A percentile compares a stretch with the other conserved stretches of the same genome.
phyloP scores from a whole-genome alignment of 2,888 invertebrate species.

The Drosophila algonquin region DNA sequence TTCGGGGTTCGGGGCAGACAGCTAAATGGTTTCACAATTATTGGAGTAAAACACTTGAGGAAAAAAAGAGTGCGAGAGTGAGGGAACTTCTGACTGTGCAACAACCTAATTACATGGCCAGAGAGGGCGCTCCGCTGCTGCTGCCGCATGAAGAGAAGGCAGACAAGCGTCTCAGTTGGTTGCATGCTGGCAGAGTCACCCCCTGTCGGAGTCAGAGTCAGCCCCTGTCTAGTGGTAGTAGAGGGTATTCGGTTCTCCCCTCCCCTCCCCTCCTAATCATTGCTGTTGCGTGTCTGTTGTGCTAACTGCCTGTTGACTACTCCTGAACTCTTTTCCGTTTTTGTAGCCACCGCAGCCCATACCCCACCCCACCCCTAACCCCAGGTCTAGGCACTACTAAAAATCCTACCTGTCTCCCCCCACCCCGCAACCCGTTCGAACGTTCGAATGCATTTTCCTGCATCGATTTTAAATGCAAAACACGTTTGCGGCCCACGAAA shows the following conservation, averaged over 20 bases:
- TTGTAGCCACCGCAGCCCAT: too few species aligned
- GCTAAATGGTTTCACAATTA: conserved; percentile 51
- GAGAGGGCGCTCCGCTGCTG: conserved; percentile 19
- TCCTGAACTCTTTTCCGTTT: conserved; percentile 21
- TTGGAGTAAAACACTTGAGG: conserved; percentile 29
- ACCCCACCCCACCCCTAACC: not conserved
- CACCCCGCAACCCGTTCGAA: not conserved
- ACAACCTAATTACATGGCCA: conserved; percentile 76
- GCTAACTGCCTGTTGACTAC: conserved; percentile 47
- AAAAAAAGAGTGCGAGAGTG: not conserved
- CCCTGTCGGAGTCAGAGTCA: not conserved
- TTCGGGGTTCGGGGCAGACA: conserved; percentile 8
- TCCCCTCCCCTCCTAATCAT: not conserved
- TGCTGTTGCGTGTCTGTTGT: conserved; percentile 73
- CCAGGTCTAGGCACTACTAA: not conserved
- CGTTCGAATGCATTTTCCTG: conserved; percentile 19
- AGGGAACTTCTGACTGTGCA: conserved; percentile 69
- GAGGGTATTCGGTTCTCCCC: too few species aligned
- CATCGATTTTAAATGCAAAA: conserved; percentile 69
- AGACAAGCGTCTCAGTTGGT: conserved; percentile 37
- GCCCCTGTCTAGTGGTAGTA: too few species aligned
- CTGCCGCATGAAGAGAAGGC: conserved; percentile 12
- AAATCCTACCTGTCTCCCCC: not conserved
- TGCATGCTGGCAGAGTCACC: conserved; percentile 7
- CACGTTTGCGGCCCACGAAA: conserved; percentile 54